Percentiles rank a stretch among this genome's conserved stretches.
Evolutionary conservation across 2,888 invertebrate species (phyloP).

Genomic region (Xestia c-nigrum): DNA sequence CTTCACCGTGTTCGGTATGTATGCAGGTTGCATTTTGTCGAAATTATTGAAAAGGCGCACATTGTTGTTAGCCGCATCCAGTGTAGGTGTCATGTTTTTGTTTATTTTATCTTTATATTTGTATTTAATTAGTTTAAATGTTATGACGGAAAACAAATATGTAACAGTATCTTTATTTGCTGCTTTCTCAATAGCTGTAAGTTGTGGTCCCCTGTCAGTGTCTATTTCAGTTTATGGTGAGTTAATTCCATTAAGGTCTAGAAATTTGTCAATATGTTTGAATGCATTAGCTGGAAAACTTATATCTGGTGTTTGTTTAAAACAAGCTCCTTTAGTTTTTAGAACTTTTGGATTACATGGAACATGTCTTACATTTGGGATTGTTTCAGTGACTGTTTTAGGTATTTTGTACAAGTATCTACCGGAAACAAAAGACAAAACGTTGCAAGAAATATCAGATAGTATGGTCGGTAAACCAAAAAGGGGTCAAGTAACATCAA

Average conservation of each 20-base stretch:
- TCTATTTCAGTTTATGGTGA: slow-evolving; percentile 66
- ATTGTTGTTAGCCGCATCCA: slow-evolving; percentile 65
- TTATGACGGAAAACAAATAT: slow-evolving; percentile 66
- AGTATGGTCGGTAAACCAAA: slow-evolving; percentile 47
- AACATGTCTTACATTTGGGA: slow-evolving; percentile 67
- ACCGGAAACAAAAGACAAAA: slow-evolving; percentile 78
- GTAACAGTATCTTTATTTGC: slow-evolving; percentile 63
- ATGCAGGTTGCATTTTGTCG: slow-evolving; percentile 63
- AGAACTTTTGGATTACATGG: slow-evolving; percentile 67
- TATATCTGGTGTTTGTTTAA: slow-evolving; percentile 47
- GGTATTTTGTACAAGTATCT: slow-evolving; percentile 69
- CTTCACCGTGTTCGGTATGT: slow-evolving; percentile 73
- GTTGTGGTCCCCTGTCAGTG: slow-evolving; percentile 71
- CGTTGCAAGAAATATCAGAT: slow-evolving; percentile 72
- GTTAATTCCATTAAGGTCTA: slow-evolving; percentile 69
- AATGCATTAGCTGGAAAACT: slow-evolving; percentile 41
- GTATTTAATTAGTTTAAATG: slow-evolving; percentile 39
- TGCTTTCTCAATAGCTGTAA: slow-evolving; percentile 68
- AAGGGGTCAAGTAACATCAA: background rate
- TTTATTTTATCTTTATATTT: slow-evolving; percentile 67
- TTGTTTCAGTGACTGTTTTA: slow-evolving; percentile 51
- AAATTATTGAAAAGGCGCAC: slow-evolving; percentile 67
- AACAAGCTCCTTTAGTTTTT: slow-evolving; percentile 69
- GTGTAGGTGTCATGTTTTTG: slow-evolving; percentile 62
- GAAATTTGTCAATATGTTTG: slow-evolving; percentile 65